phyloP scores from a whole-genome alignment of 2,888 invertebrate genomes.

The Nymphalis polychloros region DNA sequence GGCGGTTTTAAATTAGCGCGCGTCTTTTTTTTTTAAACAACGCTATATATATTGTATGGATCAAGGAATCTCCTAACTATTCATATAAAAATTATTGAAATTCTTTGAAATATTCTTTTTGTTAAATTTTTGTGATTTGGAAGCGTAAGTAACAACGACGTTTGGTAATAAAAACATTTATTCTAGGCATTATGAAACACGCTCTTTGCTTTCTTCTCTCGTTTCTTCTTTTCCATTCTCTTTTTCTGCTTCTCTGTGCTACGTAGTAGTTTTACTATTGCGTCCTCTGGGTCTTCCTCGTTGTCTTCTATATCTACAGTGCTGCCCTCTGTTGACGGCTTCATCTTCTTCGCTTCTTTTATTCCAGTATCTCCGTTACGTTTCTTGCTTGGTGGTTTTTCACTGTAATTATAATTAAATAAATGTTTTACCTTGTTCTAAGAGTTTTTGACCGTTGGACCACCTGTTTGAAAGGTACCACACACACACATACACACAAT shows the following conservation, averaged over 20 bases:
- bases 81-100: too few relatives aligned
- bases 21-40: too few relatives aligned
- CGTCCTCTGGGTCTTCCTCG: constrained; percentile 52
- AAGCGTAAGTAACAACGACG: too few relatives aligned
- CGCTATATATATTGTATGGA: too few relatives aligned
- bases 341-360: constrained; percentile 49
- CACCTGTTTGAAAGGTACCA: too few relatives aligned
- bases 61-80: too few relatives aligned
- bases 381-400: constrained; percentile 46
- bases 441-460: too few relatives aligned
- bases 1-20: too few relatives aligned
- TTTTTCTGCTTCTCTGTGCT: constrained; percentile 74
- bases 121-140: too few relatives aligned
- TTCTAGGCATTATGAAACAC: constrained; percentile 73
- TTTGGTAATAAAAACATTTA: constrained; percentile 35
- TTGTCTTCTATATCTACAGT: constrained; percentile 46
- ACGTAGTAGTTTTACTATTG: constrained; percentile 66
- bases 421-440: neutral
- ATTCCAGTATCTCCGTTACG: constrained; percentile 31
- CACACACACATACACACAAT: too few relatives aligned
- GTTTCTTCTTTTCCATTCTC: constrained; percentile 64
- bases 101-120: too few relatives aligned
- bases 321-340: constrained; percentile 60
- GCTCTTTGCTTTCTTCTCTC: constrained; percentile 71
- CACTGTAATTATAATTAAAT: constrained; percentile 26